A percentile compares a stretch with the other conserved stretches of the same genome.
phyloP scores from a whole-genome alignment of 2,113 vertebrate species.

The Misgurnus mizolepis region DNA sequence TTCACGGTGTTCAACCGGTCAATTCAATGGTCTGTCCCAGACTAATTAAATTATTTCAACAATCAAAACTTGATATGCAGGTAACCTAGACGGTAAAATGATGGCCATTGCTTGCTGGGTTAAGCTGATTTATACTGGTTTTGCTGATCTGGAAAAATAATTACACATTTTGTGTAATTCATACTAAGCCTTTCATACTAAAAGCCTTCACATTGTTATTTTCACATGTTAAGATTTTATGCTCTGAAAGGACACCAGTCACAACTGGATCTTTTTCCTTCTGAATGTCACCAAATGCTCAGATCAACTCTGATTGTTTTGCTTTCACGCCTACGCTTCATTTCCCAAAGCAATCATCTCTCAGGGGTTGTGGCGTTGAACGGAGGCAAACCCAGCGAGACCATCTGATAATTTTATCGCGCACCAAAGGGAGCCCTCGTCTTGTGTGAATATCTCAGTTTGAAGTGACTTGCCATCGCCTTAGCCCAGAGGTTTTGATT shows the following conservation, averaged over 20 bases:
- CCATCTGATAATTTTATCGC: constrained; percentile 7
- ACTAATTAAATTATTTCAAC: background rate
- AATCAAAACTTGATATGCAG: background rate
- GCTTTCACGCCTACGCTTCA: constrained; percentile 9
- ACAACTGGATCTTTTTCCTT: background rate
- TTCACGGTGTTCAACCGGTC: background rate
- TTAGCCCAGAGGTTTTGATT: background rate
- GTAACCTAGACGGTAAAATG: no score
- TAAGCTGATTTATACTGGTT: background rate
- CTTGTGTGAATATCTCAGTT: constrained; percentile 26
- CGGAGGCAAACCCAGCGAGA: constrained; percentile 19
- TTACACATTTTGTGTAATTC: background rate
- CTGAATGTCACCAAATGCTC: constrained; percentile 9
- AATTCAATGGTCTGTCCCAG: no score
- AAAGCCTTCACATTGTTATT: background rate
- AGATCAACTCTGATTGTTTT: background rate
- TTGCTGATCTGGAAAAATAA: background rate
- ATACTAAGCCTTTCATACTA: no score
- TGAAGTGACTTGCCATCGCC: constrained; percentile 19
- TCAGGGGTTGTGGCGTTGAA: constrained; percentile 1
- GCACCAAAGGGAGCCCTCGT: background rate
- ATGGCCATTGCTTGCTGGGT: background rate
- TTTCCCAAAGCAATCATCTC: constrained; percentile 32
- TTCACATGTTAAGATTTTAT: constrained; percentile 5
- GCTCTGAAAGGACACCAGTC: background rate